Evolutionary conservation across 2,113 vertebrate genomes (phyloP), one percentile per base, ranked within the genome.

Genomic region (Capra hircus): DNA sequence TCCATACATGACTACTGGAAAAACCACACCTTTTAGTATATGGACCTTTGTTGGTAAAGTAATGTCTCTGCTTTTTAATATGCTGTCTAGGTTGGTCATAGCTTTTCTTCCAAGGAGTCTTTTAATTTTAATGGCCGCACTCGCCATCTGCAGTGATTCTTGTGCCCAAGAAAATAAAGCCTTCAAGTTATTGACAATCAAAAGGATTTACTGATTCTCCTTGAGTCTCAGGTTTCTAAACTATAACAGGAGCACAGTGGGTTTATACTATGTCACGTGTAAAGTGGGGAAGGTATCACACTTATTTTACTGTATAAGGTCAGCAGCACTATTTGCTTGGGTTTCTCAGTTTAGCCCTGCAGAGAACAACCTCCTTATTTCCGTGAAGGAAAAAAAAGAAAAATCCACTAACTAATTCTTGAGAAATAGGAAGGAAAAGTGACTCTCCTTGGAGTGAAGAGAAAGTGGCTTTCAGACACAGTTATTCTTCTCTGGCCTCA

Each of bases 261-360:
- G 19, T 45, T 94, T 25, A 27, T 71, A 36, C 17, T 21, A 13
- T 16, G 7, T 48, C 71, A 6, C 3, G 3, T 81, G 40, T 40
- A n/a, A 81, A 93, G 7, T 60, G 5, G 71, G n/a, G 8, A 43
- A 33, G 9, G 15, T 57, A 40, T 57, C 6, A 25, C 45, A n/a
- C 40, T 62, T 78, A 88, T 84, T 55, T 77, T 43, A 21, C 52
- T 53, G 3, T 43, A 45, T 85, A 15, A 85, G 36, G 28, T 87
- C 7, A 27, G 1, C 6, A 30, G 1, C 4, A 6, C 27, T 7
- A 6, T 67, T 82, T 19, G 12, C 5, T 36, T 59, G 40, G 40
- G 23, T 10, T 92, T 74, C 30, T 21, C 2, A 23, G 4, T 59
- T 83, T 89, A 80, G 6, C 40, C 25, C 59, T 53, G 7, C 21